A percentile compares a stretch with the other conserved stretches of the same genome.
These are phyloP conservation scores for Sphaeridia pumilis DNA, from an alignment of 2,888 invertebrate species.

Conservation along the genomic window DNA sequence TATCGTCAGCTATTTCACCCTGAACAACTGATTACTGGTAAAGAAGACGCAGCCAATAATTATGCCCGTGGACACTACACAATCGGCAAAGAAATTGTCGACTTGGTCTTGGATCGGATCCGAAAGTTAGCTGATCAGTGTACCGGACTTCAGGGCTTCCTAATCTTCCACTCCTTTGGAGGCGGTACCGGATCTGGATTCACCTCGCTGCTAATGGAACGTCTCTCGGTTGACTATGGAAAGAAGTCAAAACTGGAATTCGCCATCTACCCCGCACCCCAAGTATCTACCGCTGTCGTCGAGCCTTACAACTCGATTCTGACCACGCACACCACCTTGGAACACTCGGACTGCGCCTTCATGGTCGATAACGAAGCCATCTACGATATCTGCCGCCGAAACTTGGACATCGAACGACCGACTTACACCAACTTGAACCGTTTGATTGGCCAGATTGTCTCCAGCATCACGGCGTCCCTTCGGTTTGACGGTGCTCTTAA, in stretches of 20 bases:
- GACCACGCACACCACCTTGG: constrained; percentile 33
- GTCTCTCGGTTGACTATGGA: constrained; percentile 58
- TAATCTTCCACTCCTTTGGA: too few relatives aligned
- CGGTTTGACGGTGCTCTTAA: constrained; percentile 85
- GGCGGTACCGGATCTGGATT: constrained; percentile 57
- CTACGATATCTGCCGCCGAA: constrained; percentile 50
- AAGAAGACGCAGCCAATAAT: constrained; percentile 96
- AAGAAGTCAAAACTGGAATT: constrained; percentile 81
- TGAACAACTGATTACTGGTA: constrained; percentile 92
- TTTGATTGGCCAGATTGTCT: constrained; percentile 83
- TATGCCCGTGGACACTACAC: constrained; percentile 97
- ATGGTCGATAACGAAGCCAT: constrained; percentile 91
- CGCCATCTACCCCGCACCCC: constrained; percentile 81
- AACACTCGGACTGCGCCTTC: constrained; percentile 88
- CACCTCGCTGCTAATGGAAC: constrained; percentile 75
- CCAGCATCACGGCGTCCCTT: constrained; percentile 75
- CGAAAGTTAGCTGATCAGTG: constrained; percentile 68
- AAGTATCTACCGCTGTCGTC: constrained; percentile 50
- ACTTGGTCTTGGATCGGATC: constrained; percentile 41
- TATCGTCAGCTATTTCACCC: constrained; percentile 95
- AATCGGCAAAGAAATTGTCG: constrained; percentile 50
- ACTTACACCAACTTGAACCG: constrained; percentile 90
- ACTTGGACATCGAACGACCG: constrained; percentile 87
- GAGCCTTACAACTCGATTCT: constrained; percentile 58
- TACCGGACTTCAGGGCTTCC: constrained; percentile 66